phyloP scores from a whole-genome alignment of 1,140 invertebrate species.

The Chrysomallon squamiferum region DNA sequence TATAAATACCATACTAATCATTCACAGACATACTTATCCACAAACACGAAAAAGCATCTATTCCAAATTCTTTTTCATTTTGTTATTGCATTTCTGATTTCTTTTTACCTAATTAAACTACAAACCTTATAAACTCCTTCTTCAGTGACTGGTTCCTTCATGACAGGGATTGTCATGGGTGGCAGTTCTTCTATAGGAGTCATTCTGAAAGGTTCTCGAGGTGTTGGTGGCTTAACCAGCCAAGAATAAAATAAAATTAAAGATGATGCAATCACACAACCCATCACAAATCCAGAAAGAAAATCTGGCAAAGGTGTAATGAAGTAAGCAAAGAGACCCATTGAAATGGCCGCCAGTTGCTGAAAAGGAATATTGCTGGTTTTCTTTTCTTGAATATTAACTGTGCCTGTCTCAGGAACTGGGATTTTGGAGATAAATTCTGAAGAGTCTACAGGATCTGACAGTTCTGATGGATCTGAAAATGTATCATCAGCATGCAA shows the following conservation, averaged over 20 bases:
- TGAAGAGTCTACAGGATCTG: too few relatives aligned
- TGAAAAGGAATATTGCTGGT: slow-evolving; percentile 27
- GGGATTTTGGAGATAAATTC: too few relatives aligned
- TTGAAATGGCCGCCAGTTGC: slow-evolving; percentile 21
- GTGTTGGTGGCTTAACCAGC: slow-evolving; percentile 31
- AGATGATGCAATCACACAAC: slow-evolving; percentile 34
- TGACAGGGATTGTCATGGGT: slow-evolving; percentile 51
- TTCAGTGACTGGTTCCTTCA: slow-evolving; percentile 45
- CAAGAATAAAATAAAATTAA: slow-evolving; percentile 42
- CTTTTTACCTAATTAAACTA: too few relatives aligned
- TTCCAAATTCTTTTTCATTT: too few relatives aligned
- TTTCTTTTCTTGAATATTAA: slow-evolving; percentile 10
- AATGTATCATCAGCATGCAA: too few relatives aligned
- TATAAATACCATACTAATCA: too few relatives aligned
- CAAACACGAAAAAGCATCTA: too few relatives aligned
- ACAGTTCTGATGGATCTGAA: too few relatives aligned
- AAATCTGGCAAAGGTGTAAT: slow-evolving; percentile 56
- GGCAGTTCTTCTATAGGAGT: slow-evolving; percentile 41
- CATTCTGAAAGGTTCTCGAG: slow-evolving; percentile 25
- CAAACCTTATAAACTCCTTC: slow-evolving; percentile 55
- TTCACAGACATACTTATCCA: too few relatives aligned
- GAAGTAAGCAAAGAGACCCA: slow-evolving; percentile 44
- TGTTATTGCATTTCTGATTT: too few relatives aligned
- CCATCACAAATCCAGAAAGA: slow-evolving; percentile 53
- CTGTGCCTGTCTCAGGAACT: not conserved